A percentile compares a stretch with the other conserved stretches of the same genome.
phyloP scores from a whole-genome alignment of 2,797 vertebrate species.

The Darevskia nairensis region DNA sequence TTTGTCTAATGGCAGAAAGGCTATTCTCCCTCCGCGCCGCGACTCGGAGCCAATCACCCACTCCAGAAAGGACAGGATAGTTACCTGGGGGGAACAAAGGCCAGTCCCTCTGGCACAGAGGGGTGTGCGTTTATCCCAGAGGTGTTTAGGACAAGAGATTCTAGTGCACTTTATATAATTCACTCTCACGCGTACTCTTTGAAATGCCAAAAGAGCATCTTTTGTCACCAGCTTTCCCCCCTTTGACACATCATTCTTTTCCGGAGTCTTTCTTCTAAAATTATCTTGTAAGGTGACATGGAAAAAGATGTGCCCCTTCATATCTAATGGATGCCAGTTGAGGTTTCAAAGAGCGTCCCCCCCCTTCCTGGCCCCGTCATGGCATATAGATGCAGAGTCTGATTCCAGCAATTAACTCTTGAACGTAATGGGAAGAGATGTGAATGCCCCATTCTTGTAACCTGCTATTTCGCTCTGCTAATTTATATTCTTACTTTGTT shows the following conservation, averaged over 20 bases:
- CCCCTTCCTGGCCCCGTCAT: slow-evolving; percentile 30
- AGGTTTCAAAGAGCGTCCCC: slow-evolving; percentile 31
- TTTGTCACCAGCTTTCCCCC: slow-evolving; percentile 9
- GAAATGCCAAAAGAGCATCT: background rate
- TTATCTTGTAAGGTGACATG: background rate
- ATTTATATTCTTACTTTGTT: slow-evolving; percentile 60
- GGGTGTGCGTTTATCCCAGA: background rate
- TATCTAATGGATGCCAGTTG: slow-evolving; percentile 36
- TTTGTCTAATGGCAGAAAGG: background rate
- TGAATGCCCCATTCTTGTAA: slow-evolving; percentile 35
- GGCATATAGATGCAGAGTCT: slow-evolving; percentile 13
- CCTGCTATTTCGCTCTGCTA: slow-evolving; percentile 42
- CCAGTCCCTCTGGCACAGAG: background rate
- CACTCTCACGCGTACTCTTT: background rate
- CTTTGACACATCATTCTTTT: slow-evolving; percentile 9
- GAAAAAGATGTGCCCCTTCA: slow-evolving; percentile 37
- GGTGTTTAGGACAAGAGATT: background rate
- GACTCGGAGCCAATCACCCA: background rate
- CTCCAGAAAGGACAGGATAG: background rate
- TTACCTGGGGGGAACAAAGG: background rate
- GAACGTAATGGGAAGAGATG: slow-evolving; percentile 45
- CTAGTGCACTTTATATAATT: background rate
- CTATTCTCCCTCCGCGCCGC: background rate
- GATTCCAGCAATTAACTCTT: slow-evolving; percentile 65
- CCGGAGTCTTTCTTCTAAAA: slow-evolving; percentile 1